Base-by-base conservation (phyloP, 2,113 vertebrate species). In the Vidua macroura region DNA sequence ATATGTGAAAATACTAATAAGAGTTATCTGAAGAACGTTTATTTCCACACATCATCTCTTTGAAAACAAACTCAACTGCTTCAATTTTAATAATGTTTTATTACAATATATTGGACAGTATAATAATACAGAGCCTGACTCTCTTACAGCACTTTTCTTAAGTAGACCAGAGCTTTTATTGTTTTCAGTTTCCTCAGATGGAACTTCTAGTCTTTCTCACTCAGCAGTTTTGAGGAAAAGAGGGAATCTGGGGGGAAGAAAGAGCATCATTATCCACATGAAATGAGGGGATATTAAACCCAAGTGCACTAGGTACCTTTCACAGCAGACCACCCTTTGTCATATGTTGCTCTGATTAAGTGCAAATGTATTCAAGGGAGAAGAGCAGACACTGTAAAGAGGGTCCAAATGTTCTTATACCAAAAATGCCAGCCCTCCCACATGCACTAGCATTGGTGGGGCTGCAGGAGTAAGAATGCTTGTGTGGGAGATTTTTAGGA, bases 361-460 rank as follows among this genome's bases (percentile, higher is more conserved):
- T 92, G 79, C 73, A 90, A 95, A 94, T 88, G 27, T 88, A 92
- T 90, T 95, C 79, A 81, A 41, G 64, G 69, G 60, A 81, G 92
- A 67, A 73, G n/a, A 66, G 67, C 79, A 93, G 88, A 72, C 76
- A 37, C 56, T 75, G 31, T 48, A 86, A 58, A 83, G 43, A 75
- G 56, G n/a, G 48, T 49, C 63, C 79, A 90, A 90, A 74, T 75
- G 63, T 55, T 81, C 53, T 41, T 66, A 55, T 56, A 86, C 78
- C 59, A 56, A 78, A 95, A 90, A 75, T 78, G 76, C 73, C 78
- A 90, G 48, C 22, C 85, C 56, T 96, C 94, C 92, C 80, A 93
- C 85, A 25, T 6, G 18, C 27, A 7, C 48, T 52, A 72, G 72
- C 55, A 56, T 3, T 90, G 44, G 63, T 81, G 68, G 68, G 92